Evolutionary conservation across 1,140 invertebrate genomes (phyloP), one percentile per base, ranked within the genome.

Genomic region (Camponotus floridanus): DNA sequence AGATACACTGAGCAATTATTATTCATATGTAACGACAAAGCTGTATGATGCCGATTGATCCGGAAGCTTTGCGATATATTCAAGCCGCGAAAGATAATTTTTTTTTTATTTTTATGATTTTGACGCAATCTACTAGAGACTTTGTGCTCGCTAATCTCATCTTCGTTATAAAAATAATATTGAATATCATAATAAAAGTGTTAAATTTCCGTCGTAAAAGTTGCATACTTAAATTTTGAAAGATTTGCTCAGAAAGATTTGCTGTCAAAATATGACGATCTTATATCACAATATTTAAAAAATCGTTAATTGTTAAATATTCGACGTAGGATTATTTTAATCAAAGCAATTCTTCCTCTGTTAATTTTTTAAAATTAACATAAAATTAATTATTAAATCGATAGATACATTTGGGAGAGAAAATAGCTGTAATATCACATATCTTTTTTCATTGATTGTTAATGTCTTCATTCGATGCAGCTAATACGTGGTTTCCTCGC

Each of bases 1-100:
- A 71, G 78, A 80, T 80, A 80, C 65, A 31, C 68, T 80, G 51
- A 80, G 70, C 64, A 70, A 71, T 80, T 80, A 79, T 67, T 79
- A 79, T 64, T 78, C 39, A 65, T 21, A 45, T 45, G 1, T 31
- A 21, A 67, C n/a, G 42, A 36, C 18, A 45, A 18, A 64, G 48
- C 73, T 31, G 21, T 8, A 39, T 48, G 18, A 42, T 15, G 4
- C 9, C 33, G 13, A 55, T 39, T 68, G 31, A 68, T 4, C 18
- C 31, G 15, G 42, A 6, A 45, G 13, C 31, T 79, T 6, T 7
- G 31, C 61, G 11, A 67, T 64, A 45, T 36, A 9, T 18, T n/a
- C 5, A 6, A 21, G n/a, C 2, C 2, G 5, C 31, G 62, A 5
- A 31, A 3, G 6, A 62, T 45, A 62, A 8, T 11, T 57, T 31